Percentiles rank a stretch among this genome's conserved stretches.
Conservation (phyloP, 2,888 invertebrate species). For the Ochropleura plecta region DNA sequence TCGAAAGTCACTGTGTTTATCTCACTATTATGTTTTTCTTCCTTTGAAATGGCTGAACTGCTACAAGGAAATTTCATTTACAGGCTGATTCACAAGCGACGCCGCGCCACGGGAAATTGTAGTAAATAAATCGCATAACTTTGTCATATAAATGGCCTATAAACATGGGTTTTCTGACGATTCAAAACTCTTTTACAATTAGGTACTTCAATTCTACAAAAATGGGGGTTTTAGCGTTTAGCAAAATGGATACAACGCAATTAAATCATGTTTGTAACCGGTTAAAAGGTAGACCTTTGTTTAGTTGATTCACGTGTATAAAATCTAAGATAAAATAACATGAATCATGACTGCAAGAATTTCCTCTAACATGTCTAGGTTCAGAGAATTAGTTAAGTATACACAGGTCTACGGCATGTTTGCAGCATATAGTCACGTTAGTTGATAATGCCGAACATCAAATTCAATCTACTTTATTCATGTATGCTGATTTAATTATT, state of each 20-base stretch:
- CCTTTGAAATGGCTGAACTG: not conserved
- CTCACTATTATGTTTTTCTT: not conserved
- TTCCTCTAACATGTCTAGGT: not conserved
- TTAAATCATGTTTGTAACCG: not conserved
- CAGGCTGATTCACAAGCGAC: not conserved
- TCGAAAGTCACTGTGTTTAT: not conserved
- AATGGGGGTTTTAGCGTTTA: not conserved
- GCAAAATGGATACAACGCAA: not conserved
- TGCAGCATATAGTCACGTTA: not conserved
- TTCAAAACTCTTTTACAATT: conserved; percentile 1
- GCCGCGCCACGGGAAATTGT: not conserved
- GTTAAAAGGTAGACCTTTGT: not conserved
- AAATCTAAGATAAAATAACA: conserved; percentile 35
- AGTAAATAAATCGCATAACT: not conserved
- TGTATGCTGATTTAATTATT: not conserved
- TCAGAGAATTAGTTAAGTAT: not conserved
- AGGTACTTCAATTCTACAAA: not conserved
- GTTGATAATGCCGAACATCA: not conserved
- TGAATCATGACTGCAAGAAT: conserved; percentile 23
- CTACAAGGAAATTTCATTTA: not conserved
- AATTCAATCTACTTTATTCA: not conserved
- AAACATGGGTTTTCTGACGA: not conserved
- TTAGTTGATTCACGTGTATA: not conserved
- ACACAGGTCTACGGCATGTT: not conserved
- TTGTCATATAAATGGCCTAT: not conserved